Base-by-base conservation (phyloP, 2,113 vertebrate genomes). In the Siniperca chuatsi region DNA sequence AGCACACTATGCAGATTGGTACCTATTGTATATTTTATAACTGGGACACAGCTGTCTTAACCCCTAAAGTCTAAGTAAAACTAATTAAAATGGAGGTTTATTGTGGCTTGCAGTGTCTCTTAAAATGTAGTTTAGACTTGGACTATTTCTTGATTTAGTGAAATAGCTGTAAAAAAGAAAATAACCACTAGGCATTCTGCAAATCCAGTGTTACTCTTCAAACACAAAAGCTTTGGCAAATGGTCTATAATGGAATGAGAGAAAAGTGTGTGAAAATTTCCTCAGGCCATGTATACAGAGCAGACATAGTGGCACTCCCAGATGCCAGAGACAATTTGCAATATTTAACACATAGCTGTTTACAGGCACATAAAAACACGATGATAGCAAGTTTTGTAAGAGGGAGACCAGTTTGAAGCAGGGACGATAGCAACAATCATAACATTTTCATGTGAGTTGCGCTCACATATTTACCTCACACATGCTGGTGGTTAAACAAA, bases 391-490 rank as follows among this genome's bases (percentile, higher is more conserved):
- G 12, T 25, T 42, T 57, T 66, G 44, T 29, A 25, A 33, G 7
- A 64, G 44, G 15, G 16, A 54, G 6, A 66, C 50, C 6, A 8
- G 64, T 75, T 52, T 73, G 23, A 81, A 61, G 37, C 5, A 20
- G 78, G 37, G 25, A 71, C 1, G 23, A 82, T 21, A 33, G 75
- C 66, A 84, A 67, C 57, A 57, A 84, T 15, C 23, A 6, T 48
- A 85, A 87, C 82, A 85, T 72, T 50, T 81, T 73, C 80, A 54
- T 79, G 85, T n/a, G 76, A 89, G 55, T 4, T 75, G 52, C 64
- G 50, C 82, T 87, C 88, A 94, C 94, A 94, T 93, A 93, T 94
- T 94, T 92, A 92, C 87, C 80, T 89, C 77, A 82, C 85, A 87
- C 81, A 85, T 84, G 79, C 75, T 79, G 52, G 75, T 58, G 54